Percentiles rank a stretch among this genome's conserved stretches.
phyloP scores from a whole-genome alignment of 1,140 invertebrate genomes.

The Neuroterus valhalla region DNA sequence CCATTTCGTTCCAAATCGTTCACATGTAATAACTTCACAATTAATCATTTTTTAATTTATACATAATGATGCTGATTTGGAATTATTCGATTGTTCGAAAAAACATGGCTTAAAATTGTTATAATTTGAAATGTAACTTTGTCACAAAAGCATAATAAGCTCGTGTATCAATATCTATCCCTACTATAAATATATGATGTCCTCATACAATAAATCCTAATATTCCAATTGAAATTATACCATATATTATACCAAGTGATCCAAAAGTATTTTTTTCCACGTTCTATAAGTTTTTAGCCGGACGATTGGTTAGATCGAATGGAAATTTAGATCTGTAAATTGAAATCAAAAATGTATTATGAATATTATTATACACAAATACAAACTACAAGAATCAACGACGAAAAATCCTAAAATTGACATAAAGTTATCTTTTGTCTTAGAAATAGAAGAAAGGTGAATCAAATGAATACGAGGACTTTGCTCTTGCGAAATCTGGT shows the following conservation, averaged over 20 bases:
- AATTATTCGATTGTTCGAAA: slow-evolving; percentile 1
- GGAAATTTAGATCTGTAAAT: too few species aligned
- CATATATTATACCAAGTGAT: too few species aligned
- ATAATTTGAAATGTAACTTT: slow-evolving; percentile 1
- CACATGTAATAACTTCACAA: neutral
- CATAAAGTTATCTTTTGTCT: neutral
- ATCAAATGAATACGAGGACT: neutral
- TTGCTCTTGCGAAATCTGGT: neutral
- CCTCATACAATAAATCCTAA: too few species aligned
- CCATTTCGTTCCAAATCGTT: slow-evolving; percentile 2
- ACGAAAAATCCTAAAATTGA: neutral
- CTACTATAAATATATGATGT: neutral
- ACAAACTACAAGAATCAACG: neutral
- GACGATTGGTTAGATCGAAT: too few species aligned
- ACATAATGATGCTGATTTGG: too few species aligned
- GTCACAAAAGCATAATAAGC: too few species aligned
- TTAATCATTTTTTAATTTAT: too few species aligned
- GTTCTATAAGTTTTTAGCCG: too few species aligned
- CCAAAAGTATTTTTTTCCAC: too few species aligned
- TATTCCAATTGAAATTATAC: too few species aligned
- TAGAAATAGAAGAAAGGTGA: neutral
- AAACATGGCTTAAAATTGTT: neutral
- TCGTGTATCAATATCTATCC: too few species aligned
- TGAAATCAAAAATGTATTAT: too few species aligned
- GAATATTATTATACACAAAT: neutral